Evolutionary conservation across 2,888 invertebrate species (phyloP).

Genomic region (Tineola bisselliella): DNA sequence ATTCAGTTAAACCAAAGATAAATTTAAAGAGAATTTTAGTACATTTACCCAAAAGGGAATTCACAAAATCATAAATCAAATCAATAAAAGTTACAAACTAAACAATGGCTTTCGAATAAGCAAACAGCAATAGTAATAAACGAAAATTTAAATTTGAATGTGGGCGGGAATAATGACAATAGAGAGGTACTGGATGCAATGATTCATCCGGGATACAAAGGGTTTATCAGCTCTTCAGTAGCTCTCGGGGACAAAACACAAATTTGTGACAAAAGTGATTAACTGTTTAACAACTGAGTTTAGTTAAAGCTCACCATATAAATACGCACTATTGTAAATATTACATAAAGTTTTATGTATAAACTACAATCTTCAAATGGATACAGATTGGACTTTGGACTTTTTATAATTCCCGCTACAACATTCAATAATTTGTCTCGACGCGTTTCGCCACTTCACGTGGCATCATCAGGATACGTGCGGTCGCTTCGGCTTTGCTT

Average conservation of each 20-base stretch:
- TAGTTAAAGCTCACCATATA: neutral
- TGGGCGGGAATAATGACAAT: conserved; percentile 7
- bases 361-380: no score
- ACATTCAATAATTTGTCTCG: no score
- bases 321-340: no score
- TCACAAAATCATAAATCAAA: neutral
- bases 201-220: conserved; percentile 11
- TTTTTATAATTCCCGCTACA: no score
- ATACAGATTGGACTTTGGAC: no score
- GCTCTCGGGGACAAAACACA: neutral
- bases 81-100: neutral
- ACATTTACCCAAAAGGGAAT: no score
- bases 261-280: conserved; percentile 10
- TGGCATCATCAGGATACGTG: no score
- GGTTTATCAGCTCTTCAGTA: neutral
- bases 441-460: no score
- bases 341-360: no score
- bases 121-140: conserved; percentile 8
- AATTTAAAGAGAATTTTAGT: no score
- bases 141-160: conserved; percentile 12
- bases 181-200: neutral
- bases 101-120: neutral
- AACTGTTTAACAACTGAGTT: neutral
- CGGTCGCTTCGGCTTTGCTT: no score
- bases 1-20: no score